Evolutionary conservation across 2,888 invertebrate species (phyloP).

Genomic region (Lottia scabra): DNA sequence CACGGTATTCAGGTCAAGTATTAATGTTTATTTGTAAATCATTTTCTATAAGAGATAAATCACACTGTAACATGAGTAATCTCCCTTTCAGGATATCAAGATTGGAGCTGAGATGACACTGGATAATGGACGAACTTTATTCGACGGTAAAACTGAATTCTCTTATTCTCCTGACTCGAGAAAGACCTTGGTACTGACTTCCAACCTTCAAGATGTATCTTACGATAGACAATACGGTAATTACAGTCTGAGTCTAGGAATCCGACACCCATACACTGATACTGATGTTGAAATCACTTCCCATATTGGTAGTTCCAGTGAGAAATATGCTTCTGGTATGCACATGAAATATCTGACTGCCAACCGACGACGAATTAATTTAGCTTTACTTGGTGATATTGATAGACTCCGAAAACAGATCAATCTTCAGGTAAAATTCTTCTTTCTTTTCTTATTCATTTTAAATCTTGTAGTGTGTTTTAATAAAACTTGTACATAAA

Average conservation of each 20-base stretch:
- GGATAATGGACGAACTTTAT: slow-evolving; percentile 40
- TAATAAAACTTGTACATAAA: no score
- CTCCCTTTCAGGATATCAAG: slow-evolving; percentile 36
- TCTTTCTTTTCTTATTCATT: no score
- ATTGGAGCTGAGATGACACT: slow-evolving; percentile 42
- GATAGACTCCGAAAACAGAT: slow-evolving; percentile 38
- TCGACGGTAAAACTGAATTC: slow-evolving; percentile 46
- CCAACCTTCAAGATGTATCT: slow-evolving; percentile 43
- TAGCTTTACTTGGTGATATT: slow-evolving; percentile 41
- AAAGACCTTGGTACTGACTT: slow-evolving; percentile 43
- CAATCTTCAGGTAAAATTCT: slow-evolving; percentile 44
- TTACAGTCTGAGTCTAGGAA: slow-evolving; percentile 42
- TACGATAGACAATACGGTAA: slow-evolving; percentile 35
- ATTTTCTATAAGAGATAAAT: neutral
- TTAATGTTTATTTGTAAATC: no score
- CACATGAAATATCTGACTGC: slow-evolving; percentile 47
- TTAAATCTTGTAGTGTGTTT: no score
- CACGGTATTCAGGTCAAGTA: no score
- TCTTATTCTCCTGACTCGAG: slow-evolving; percentile 42
- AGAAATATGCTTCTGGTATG: slow-evolving; percentile 36
- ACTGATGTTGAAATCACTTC: slow-evolving; percentile 47
- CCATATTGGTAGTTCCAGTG: slow-evolving; percentile 36
- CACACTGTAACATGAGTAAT: no score
- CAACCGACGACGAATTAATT: slow-evolving; percentile 36
- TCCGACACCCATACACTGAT: slow-evolving; percentile 50